These are phyloP conservation scores for Alaudala cheleensis DNA, from an alignment of 2,113 vertebrate genomes.

Conservation along the genomic window DNA sequence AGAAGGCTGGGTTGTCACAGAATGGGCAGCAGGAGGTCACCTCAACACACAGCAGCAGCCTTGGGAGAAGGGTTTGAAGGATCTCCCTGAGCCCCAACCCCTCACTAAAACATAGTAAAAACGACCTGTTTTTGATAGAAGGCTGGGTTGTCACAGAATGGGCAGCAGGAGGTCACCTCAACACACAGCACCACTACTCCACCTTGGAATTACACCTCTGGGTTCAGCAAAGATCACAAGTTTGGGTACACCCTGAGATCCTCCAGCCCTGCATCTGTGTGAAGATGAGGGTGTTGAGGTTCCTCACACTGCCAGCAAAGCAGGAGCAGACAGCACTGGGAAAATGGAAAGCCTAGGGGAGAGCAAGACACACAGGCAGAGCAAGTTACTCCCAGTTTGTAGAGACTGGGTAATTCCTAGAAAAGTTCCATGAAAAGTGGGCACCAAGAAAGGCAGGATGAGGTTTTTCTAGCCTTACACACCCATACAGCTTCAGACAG, in stretches of 20 bases:
- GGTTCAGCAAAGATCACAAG: background rate
- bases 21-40: background rate
- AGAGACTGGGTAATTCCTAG: background rate
- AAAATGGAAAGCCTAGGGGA: background rate
- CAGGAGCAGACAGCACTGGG: background rate
- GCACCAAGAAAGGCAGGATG: background rate
- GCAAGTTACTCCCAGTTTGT: background rate
- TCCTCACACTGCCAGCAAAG: background rate
- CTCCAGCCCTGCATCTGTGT: background rate
- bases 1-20: background rate
- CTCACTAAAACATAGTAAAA: rapidly evolving
- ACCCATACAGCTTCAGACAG: background rate
- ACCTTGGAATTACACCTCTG: background rate
- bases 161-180: background rate
- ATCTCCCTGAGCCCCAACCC: rapidly evolving
- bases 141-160: background rate
- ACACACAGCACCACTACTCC: background rate
- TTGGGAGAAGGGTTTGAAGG: background rate
- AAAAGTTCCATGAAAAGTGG: background rate
- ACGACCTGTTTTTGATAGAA: background rate
- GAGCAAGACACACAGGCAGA: background rate
- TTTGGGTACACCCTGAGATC: background rate
- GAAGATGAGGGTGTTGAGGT: background rate
- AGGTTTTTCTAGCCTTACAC: background rate
- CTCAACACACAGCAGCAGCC: background rate